A percentile compares a stretch with the other conserved stretches of the same genome.
These are phyloP conservation scores for Poecilia gillii DNA, from an alignment of 2,797 vertebrate genomes.

Conservation along the genomic window DNA sequence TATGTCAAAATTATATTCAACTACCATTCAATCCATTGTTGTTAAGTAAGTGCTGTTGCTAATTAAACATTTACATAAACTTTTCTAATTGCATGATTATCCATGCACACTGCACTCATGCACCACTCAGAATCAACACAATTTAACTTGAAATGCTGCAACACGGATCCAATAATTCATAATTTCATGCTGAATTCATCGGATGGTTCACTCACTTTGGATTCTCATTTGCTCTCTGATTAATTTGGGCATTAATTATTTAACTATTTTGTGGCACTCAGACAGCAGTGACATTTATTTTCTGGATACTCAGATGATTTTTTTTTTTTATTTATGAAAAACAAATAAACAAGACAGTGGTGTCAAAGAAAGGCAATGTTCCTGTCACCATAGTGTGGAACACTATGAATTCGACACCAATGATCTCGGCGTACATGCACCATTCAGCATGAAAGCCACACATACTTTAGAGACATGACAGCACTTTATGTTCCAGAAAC, in stretches of 20 bases:
- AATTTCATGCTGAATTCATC: background rate
- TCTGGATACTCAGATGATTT: background rate
- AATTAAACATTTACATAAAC: background rate
- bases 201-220: background rate
- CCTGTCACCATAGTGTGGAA: no score
- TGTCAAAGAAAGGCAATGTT: no score
- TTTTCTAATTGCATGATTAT: background rate
- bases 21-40: background rate
- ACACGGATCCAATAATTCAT: background rate
- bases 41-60: background rate
- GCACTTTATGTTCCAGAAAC: no score
- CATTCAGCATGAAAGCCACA: background rate
- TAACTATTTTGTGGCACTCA: background rate
- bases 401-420: no score
- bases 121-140: background rate
- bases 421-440: background rate
- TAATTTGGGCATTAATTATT: background rate
- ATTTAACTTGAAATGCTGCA: background rate
- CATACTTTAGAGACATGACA: no score
- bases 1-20: background rate
- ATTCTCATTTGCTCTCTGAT: background rate
- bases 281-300: background rate
- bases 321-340: background rate
- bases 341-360: background rate
- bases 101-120: background rate